Base-by-base conservation (phyloP, 2,113 vertebrate genomes). In the Conger conger region DNA sequence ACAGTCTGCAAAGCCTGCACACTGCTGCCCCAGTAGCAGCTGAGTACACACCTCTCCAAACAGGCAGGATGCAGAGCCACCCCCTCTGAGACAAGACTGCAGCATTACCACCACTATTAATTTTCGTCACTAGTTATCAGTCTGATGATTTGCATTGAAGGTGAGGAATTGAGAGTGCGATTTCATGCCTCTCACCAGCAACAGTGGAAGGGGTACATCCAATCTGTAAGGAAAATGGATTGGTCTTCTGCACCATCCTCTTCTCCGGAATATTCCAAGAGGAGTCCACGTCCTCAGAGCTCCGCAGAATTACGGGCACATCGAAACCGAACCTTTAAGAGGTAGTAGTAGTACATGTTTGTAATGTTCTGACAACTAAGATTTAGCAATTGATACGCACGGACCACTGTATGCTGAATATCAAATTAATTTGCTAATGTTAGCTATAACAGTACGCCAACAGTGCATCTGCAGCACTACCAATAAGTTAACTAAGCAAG, bases 21-120 rank as follows among this genome's bases (percentile, higher is more conserved):
- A 1, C 92, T 94, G 91, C 98, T 99, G 50, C 98, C 98, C 98
- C 98, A 99, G 90, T 97, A 99, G 92, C 96, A 98, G 0, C 93
- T 97, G 0, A 99, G 94, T 73, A 95, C 81, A 86, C 97, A 97
- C 2, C 97, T 93, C 92, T 97, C 96, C 89, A 99, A 93, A 77
- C 98, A 99, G 78, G 94, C 92, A 2, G 94, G 92, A 78, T 79
- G 93, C 93, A 99, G 54, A 0, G 88, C 89, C 17, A 97, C 83
- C 1, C 98, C 97, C n/a, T 91, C 98, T 99, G 84, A 54, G 85
- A 81, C 80, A 38, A 89, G 42, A 81, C 63, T 35, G 80, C 35
- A 63, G 80, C n/a, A 77, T 57, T n/a, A 84, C 33, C 42, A 77
- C 35, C 35, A 76, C 63, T 27, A 82, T 11, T 37, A 3, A 76